phyloP scores from a whole-genome alignment of 2,113 vertebrate species.

The Lota lota region DNA sequence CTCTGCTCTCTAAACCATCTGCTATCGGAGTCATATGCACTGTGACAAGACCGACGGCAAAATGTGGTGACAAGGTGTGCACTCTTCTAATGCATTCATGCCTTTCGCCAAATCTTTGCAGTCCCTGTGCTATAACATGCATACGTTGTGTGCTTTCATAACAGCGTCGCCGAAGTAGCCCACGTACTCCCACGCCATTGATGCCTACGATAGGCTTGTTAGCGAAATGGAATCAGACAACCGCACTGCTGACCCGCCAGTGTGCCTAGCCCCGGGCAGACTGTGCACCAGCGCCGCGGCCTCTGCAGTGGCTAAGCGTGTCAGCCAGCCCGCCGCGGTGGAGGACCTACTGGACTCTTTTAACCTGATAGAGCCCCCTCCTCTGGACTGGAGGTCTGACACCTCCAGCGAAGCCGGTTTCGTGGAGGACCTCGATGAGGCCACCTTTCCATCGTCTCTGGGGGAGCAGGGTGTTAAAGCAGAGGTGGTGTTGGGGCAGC shows the following conservation, averaged over 20 bases:
- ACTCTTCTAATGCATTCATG: too few species aligned
- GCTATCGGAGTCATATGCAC: too few species aligned
- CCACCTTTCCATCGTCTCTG: slow-evolving; percentile 30
- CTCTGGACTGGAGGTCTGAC: slow-evolving; percentile 77
- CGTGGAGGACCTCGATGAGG: slow-evolving; percentile 52
- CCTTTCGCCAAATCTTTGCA: too few species aligned
- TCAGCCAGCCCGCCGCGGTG: slow-evolving; percentile 16
- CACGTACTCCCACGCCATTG: not conserved
- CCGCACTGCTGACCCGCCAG: slow-evolving; percentile 13
- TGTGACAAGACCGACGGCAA: too few species aligned
- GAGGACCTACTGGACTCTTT: slow-evolving; percentile 66
- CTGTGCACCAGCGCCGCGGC: not conserved
- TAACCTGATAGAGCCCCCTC: slow-evolving; percentile 70
- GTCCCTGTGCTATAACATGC: too few species aligned
- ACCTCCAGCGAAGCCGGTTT: slow-evolving; percentile 67
- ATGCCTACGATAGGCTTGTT: slow-evolving; percentile 16
- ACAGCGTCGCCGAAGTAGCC: not conserved
- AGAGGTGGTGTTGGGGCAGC: slow-evolving; percentile 4
- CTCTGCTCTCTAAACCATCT: too few species aligned
- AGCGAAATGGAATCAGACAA: slow-evolving; percentile 50
- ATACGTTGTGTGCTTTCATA: not conserved
- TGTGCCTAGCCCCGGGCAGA: slow-evolving; percentile 1
- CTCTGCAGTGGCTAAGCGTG: too few species aligned
- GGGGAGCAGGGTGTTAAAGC: slow-evolving; percentile 20
- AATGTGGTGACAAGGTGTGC: too few species aligned